A percentile compares a stretch with the other conserved stretches of the same genome.
phyloP scores from a whole-genome alignment of 2,797 vertebrate genomes.

The Galaxias olidus region DNA sequence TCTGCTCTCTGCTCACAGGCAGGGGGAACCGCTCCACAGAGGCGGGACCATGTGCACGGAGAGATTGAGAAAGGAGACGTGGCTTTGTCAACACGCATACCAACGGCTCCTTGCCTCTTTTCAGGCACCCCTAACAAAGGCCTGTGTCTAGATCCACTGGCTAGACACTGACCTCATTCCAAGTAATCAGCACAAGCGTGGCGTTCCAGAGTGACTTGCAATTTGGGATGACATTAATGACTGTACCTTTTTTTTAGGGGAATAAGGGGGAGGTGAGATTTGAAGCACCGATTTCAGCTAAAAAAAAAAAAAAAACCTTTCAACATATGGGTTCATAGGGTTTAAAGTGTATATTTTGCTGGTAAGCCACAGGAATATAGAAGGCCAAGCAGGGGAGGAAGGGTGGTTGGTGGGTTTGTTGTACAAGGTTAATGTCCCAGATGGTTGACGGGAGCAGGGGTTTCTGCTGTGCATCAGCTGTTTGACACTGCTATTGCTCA shows the following conservation, averaged over 20 bases:
- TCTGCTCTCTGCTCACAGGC: slow-evolving; percentile 3
- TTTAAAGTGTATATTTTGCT: too few relatives aligned
- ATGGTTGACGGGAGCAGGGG: slow-evolving; percentile 45
- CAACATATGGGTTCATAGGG: too few relatives aligned
- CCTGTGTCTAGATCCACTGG: slow-evolving; percentile 18
- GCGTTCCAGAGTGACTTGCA: not conserved
- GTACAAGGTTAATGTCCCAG: slow-evolving; percentile 40
- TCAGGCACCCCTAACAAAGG: slow-evolving; percentile 33
- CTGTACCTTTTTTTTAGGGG: not conserved
- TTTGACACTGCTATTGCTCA: slow-evolving; percentile 29
- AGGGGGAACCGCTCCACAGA: not conserved
- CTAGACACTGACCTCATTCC: slow-evolving; percentile 30
- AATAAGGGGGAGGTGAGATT: not conserved
- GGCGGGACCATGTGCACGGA: not conserved
- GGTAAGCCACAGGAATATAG: too few relatives aligned
- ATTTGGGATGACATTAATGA: not conserved
- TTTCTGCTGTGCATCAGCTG: slow-evolving; percentile 47
- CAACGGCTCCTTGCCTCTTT: slow-evolving; percentile 22
- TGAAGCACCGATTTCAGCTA: not conserved
- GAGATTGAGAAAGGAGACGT: not conserved
- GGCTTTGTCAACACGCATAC: slow-evolving; percentile 15
- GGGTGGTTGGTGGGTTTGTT: too few relatives aligned
- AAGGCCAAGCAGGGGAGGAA: too few relatives aligned
- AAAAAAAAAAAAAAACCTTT: not conserved
- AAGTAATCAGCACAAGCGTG: not conserved